Evolutionary conservation across 2,113 vertebrate genomes (phyloP).

Genomic region (Chloropsis hardwickii): DNA sequence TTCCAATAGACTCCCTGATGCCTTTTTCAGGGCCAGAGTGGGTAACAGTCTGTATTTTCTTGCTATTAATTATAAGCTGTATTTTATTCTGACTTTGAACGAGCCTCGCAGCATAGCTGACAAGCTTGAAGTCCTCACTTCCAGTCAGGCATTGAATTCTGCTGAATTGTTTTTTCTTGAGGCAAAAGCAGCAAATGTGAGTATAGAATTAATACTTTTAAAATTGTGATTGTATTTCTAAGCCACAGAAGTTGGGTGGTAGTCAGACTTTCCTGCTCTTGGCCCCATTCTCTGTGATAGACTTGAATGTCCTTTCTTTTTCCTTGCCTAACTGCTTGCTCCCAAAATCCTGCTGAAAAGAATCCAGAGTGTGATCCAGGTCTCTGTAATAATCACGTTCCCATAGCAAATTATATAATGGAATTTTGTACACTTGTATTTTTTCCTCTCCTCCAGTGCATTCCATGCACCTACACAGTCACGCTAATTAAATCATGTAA

Average conservation of each 20-base stretch:
- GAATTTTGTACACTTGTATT: conserved; percentile 18
- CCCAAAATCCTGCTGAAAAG: neutral
- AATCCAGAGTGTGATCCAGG: neutral
- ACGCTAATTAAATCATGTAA: conserved; percentile 43
- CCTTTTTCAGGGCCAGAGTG: neutral
- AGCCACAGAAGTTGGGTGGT: neutral
- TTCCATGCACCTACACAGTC: conserved; percentile 50
- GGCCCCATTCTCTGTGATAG: neutral
- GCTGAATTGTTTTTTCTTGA: conserved; percentile 43
- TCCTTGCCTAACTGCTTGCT: neutral
- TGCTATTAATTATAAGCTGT: neutral
- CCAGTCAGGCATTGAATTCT: conserved; percentile 15
- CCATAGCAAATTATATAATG: neutral
- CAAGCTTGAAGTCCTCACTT: neutral
- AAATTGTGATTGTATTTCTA: neutral
- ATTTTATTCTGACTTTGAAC: neutral
- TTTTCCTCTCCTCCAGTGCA: conserved; percentile 27
- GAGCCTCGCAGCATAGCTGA: neutral
- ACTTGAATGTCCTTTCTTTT: neutral
- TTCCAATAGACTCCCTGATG: neutral
- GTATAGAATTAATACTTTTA: neutral
- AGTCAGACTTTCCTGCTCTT: neutral
- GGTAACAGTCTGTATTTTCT: neutral
- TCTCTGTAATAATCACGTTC: neutral
- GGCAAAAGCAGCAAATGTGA: conserved; percentile 11